phyloP scores from a whole-genome alignment of 2,888 invertebrate species.

The Conistra vaccinii region DNA sequence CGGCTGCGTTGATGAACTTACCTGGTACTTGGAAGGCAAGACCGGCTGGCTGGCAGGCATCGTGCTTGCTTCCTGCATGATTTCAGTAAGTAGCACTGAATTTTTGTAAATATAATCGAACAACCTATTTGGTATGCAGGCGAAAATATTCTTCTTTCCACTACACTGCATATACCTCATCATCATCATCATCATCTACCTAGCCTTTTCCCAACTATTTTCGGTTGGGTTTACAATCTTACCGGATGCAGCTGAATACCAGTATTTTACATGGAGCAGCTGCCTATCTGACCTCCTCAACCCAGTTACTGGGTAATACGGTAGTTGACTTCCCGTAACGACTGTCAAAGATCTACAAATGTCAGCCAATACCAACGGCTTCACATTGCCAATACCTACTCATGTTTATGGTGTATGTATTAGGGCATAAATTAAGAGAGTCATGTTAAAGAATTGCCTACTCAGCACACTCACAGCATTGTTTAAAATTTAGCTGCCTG shows the following conservation, averaged over 20 bases:
- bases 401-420: background rate
- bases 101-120: background rate
- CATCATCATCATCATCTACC: background rate
- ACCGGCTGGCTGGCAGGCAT: slow-evolving; percentile 96
- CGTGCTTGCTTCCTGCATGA: slow-evolving; percentile 93
- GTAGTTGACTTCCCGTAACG: background rate
- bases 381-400: background rate
- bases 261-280: background rate
- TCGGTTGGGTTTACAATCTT: background rate
- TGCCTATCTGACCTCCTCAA: background rate
- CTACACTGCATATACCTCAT: background rate
- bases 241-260: background rate
- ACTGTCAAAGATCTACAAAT: background rate
- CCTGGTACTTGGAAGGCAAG: slow-evolving; percentile 96
- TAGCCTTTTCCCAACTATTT: background rate
- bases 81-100: slow-evolving; percentile 92
- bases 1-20: slow-evolving; percentile 96
- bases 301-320: background rate
- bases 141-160: background rate
- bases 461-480: background rate
- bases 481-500: background rate
- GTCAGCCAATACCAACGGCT: background rate
- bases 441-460: background rate
- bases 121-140: background rate
- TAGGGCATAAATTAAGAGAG: background rate